Percentiles rank a stretch among this genome's conserved stretches.
These are phyloP conservation scores for Cantharis rufa DNA, from an alignment of 2,888 invertebrate species.

Conservation along the genomic window DNA sequence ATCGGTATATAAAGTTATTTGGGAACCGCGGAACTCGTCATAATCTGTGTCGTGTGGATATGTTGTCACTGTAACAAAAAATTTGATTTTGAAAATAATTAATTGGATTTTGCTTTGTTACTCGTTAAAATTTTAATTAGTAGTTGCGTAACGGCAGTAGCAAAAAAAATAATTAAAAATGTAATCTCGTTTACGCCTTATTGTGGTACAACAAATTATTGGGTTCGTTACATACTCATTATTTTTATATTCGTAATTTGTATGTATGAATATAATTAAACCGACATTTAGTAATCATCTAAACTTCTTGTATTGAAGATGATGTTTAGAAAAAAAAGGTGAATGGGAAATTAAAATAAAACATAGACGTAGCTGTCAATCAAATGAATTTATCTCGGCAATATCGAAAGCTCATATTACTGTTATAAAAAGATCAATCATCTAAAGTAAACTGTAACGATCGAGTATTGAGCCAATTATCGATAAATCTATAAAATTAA, in stretches of 20 bases:
- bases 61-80: slow-evolving; percentile 20
- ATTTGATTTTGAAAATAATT: not conserved
- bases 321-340: not conserved
- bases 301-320: not conserved
- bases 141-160: not conserved
- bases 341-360: slow-evolving; percentile 24
- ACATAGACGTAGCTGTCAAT: slow-evolving; percentile 28
- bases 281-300: slow-evolving; percentile 10
- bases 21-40: slow-evolving; percentile 57
- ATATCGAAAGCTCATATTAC: slow-evolving; percentile 34
- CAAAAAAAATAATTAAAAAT: not conserved
- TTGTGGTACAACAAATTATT: slow-evolving; percentile 14
- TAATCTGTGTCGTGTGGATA: slow-evolving; percentile 51
- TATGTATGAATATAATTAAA: slow-evolving; percentile 22
- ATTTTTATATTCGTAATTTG: slow-evolving; percentile 9
- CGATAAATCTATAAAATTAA: not conserved
- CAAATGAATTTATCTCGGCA: slow-evolving; percentile 32
- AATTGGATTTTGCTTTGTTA: not conserved
- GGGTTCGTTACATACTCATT: slow-evolving; percentile 15
- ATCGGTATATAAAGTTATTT: slow-evolving; percentile 56
- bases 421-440: slow-evolving; percentile 22
- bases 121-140: not conserved
- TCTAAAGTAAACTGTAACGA: slow-evolving; percentile 23
- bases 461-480: slow-evolving; percentile 3
- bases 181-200: not conserved